Conservation (phyloP, 1,140 invertebrate genomes). For the Ceratina calcarata region DNA sequence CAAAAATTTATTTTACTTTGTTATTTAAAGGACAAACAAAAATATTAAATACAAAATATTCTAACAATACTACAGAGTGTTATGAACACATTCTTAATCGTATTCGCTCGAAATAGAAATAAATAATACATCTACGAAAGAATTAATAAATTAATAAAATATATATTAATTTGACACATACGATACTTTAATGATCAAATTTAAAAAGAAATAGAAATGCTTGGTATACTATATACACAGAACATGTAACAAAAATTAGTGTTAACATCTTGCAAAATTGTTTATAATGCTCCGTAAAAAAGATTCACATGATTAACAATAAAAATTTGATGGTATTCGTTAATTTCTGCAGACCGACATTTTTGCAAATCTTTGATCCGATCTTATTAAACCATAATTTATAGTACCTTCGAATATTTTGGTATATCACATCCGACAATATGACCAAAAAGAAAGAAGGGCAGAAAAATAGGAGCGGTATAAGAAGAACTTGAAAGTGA, state of each 20-base stretch:
- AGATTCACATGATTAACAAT: constrained; percentile 21
- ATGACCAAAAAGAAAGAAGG: constrained; percentile 53
- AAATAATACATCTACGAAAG: neutral
- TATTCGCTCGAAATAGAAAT: constrained; percentile 26
- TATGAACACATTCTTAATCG: constrained; percentile 55
- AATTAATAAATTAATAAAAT: constrained; percentile 17
- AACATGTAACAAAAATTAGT: constrained; percentile 11
- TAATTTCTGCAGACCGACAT: constrained; percentile 27
- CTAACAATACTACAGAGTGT: constrained; percentile 49
- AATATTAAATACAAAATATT: constrained; percentile 20
- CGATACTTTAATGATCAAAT: too few relatives aligned
- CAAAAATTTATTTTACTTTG: neutral
- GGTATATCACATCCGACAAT: constrained; percentile 43
- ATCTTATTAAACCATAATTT: constrained; percentile 32
- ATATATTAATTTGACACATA: neutral
- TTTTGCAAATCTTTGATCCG: constrained; percentile 36
- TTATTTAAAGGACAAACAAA: neutral
- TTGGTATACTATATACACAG: neutral
- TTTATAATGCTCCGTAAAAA: constrained; percentile 57
- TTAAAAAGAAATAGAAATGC: neutral
- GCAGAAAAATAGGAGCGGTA: constrained; percentile 45
- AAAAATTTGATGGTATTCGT: constrained; percentile 24
- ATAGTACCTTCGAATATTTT: constrained; percentile 39
- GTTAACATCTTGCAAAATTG: constrained; percentile 32
- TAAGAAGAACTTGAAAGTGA: constrained; percentile 51